Evolutionary conservation across 2,797 vertebrate species (phyloP).

Genomic region (Poeciliopsis presidionis): DNA sequence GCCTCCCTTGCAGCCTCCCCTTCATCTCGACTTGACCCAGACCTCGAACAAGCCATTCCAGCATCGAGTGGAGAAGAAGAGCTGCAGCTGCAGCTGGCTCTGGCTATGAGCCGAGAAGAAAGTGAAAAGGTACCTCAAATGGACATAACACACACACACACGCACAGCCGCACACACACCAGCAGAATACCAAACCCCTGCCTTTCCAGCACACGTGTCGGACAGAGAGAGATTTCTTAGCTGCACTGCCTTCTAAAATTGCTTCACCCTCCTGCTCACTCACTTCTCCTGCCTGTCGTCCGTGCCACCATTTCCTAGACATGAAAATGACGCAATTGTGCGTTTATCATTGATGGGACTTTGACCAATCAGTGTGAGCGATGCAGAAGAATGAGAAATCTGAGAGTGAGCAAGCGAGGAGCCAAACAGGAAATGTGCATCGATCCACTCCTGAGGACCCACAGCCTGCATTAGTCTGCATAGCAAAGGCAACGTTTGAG

Average conservation of each 20-base stretch:
- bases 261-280: conserved; percentile 11
- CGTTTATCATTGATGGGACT: conserved; percentile 58
- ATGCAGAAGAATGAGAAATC: conserved; percentile 34
- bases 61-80: conserved; percentile 94
- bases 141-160: conserved; percentile 30
- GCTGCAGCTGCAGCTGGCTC: conserved; percentile 93
- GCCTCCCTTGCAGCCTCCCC: conserved; percentile 73
- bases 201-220: conserved; percentile 28
- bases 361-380: conserved; percentile 54
- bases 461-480: conserved; percentile 29
- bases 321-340: conserved; percentile 59
- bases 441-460: conserved; percentile 61
- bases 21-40: conserved; percentile 85
- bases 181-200: conserved; percentile 18
- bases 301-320: conserved; percentile 54
- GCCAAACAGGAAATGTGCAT: conserved; percentile 71
- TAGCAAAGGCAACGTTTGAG: conserved; percentile 43
- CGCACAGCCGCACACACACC: conserved; percentile 24
- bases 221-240: conserved; percentile 40
- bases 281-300: conserved; percentile 15
- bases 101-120: conserved; percentile 97
- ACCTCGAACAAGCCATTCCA: conserved; percentile 93
- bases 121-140: conserved; percentile 89
- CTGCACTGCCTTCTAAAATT: conserved; percentile 30
- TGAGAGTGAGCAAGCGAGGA: conserved; percentile 54